Evolutionary conservation across 2,797 vertebrate genomes (phyloP), one percentile per base, ranked within the genome.

Genomic region (Halcyon chelicuti): DNA sequence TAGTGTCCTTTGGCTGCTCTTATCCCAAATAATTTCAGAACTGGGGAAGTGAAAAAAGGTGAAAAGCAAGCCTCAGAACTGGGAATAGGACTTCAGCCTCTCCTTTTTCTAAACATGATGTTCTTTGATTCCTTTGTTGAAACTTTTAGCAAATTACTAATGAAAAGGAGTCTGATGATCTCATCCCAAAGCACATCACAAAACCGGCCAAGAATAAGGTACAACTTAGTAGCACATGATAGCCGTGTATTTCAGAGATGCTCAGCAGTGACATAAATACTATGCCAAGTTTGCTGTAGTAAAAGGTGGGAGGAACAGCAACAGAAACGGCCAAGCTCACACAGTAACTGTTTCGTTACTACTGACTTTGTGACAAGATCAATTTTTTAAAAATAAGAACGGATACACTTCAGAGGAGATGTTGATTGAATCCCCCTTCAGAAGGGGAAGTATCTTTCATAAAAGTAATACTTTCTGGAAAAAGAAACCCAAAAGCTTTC

Each of bases 1-100:
- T 29, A 16, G 40, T 31, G 15, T 74, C 29, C 33, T 91, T 80
- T 89, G 54, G 71, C 86, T 88, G 74, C 60, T 92, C 71, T 79
- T 85, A 58, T 71, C 44, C 25, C 22, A 91, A 86, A 78, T 52
- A 62, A 88, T 72, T 88, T 81, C 72, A 94, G 49, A 93, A 88
- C 16, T 4, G 6, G 26, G 25, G 16, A 82, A 91, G 20, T 39
- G 7, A 76, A 90, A 65, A 67, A 71, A 63, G 12, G 60, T n/a
- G 3, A 75, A 86, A 80, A 90, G 15, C 57, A 76, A 26, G 21
- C n/a, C 74, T 88, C 37, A 49, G 46, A 90, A 70, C 35, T 39
- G 28, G 37, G 47, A 86, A 44, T 8, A 85, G n/a, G 12, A 77
- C 37, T 63, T 85, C 8, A 22, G 49, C 19, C 47, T 80, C 23